A percentile compares a stretch with the other conserved stretches of the same genome.
Evolutionary conservation across 2,113 vertebrate species (phyloP).

Genomic region (Eudorcas thomsonii): DNA sequence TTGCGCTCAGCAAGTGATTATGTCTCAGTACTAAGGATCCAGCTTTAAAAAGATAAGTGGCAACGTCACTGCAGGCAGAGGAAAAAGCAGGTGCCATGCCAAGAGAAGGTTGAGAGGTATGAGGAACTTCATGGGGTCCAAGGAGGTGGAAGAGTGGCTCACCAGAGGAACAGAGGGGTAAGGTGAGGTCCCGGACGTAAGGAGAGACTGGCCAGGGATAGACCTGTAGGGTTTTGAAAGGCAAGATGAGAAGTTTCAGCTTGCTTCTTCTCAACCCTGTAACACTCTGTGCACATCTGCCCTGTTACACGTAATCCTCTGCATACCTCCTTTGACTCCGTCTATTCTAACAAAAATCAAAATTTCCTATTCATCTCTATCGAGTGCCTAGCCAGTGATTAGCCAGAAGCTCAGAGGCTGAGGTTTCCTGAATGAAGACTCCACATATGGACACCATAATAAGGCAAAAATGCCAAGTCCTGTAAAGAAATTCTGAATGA

Average conservation of each 20-base stretch:
- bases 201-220: background rate
- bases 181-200: background rate
- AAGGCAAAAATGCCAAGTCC: background rate
- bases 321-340: background rate
- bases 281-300: background rate
- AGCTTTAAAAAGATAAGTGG: background rate
- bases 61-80: background rate
- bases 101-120: rapidly evolving
- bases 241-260: background rate
- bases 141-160: background rate
- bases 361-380: background rate
- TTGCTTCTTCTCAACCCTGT: background rate
- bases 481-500: background rate
- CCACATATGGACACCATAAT: no score
- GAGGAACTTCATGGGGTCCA: background rate
- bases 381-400: background rate
- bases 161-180: no score
- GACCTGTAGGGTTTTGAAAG: background rate
- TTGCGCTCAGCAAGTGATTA: background rate
- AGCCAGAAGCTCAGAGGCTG: background rate
- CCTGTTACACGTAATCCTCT: background rate
- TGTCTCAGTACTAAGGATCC: background rate
- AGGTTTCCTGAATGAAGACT: background rate
- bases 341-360: background rate
- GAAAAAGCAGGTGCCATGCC: background rate